A percentile compares a stretch with the other conserved stretches of the same genome.
These are phyloP conservation scores for Melanerpes aurifrons DNA, from an alignment of 2,113 vertebrate genomes.

Conservation along the genomic window DNA sequence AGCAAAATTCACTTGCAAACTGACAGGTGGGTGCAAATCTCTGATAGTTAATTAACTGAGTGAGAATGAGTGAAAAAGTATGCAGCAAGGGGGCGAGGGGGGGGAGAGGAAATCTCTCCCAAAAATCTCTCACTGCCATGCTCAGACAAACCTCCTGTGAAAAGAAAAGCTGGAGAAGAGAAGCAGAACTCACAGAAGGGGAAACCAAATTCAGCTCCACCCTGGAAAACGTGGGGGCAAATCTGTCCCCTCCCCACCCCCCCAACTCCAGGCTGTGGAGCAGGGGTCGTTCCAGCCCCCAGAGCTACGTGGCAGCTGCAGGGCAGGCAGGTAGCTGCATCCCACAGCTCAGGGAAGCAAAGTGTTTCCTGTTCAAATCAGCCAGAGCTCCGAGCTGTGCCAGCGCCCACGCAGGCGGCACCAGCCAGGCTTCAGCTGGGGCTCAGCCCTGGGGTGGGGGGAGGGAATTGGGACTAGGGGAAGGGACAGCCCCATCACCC, in stretches of 20 bases:
- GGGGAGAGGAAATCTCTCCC: not conserved
- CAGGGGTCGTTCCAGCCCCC: not conserved
- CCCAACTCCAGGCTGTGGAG: not conserved
- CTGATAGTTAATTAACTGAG: not conserved
- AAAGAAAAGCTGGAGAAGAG: conserved; percentile 12
- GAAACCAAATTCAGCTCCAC: not conserved
- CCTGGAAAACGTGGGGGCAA: rapidly evolving
- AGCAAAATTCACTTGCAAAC: not conserved
- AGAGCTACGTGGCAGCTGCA: not conserved
- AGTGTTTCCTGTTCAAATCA: not conserved
- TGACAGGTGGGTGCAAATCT: not conserved
- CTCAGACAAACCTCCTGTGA: not conserved
- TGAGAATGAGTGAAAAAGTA: not conserved
- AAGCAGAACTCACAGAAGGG: not conserved
- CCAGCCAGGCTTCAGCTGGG: not conserved
- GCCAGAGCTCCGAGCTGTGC: not conserved
- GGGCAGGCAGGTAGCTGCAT: not conserved
- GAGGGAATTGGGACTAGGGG: rapidly evolving
- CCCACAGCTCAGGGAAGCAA: not conserved
- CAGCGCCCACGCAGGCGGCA: not conserved
- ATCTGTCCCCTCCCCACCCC: not conserved
- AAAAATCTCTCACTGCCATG: not conserved
- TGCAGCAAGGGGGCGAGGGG: rapidly evolving
- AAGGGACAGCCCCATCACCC: not conserved
- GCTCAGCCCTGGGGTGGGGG: not conserved